Evolutionary conservation across 2,113 vertebrate genomes (phyloP).

Genomic region (Rhabdomys dilectus): DNA sequence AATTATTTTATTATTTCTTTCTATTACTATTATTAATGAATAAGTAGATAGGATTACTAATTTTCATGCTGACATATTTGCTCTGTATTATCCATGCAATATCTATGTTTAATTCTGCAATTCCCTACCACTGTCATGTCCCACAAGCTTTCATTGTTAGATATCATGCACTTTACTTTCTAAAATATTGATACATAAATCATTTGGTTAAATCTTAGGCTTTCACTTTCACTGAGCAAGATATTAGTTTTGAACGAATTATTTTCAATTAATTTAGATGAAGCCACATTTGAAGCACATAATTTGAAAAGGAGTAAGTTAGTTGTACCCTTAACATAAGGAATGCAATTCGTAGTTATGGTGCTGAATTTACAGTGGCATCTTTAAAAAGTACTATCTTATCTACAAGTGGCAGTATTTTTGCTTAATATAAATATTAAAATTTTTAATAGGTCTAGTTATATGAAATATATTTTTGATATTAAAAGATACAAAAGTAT

Average conservation of each 20-base stretch:
- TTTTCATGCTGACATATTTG: conserved; percentile 69
- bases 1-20: too few species aligned
- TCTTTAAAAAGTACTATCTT: not conserved
- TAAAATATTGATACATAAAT: conserved; percentile 71
- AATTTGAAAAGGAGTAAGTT: not conserved
- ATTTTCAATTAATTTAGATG: conserved; percentile 78
- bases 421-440: not conserved
- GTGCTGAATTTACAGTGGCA: not conserved
- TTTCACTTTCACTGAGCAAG: conserved; percentile 65
- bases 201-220: conserved; percentile 73
- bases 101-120: conserved; percentile 73
- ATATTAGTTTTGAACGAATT: conserved; percentile 46
- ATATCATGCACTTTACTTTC: not conserved
- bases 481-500: not conserved
- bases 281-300: conserved; percentile 40
- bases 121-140: conserved; percentile 63
- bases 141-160: conserved; percentile 76
- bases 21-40: not conserved
- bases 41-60: conserved; percentile 61
- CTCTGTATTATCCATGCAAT: conserved; percentile 79
- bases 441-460: not conserved
- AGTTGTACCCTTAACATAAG: not conserved
- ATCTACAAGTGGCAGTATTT: not conserved
- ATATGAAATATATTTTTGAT: conserved; percentile 31
- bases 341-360: not conserved